Base-by-base conservation (phyloP, 92 coral and sea anemone genomes). In the Zoanthus solanderi region DNA sequence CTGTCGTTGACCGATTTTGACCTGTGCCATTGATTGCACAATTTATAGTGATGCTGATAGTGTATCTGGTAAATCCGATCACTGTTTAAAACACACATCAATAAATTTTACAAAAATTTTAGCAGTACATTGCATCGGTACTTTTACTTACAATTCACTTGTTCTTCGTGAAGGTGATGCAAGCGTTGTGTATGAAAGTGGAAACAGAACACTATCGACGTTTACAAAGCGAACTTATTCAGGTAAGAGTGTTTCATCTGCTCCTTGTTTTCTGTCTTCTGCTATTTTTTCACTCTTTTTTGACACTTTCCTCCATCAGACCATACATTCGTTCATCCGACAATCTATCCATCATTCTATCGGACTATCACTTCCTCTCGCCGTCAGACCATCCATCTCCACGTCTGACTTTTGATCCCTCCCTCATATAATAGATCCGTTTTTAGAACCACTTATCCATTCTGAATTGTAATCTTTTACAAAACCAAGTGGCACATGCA, bases 151-250 rank as follows among this genome's bases (percentile, higher is more conserved):
- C 14, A 45, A 16, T 14, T 18, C 54, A 7, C 14, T 44, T 10
- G n/a, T 79, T 69, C 30, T 16, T 81, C 23, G 71, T 75, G 4
- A 72, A 97, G 99, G 97, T 95, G 42, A 81, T 92, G 5, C 99
- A 97, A 88, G 99, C 98, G 9, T 78, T 95, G 81, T 97, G 99
- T 73, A 94, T 97, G 87, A 97, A 97, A 87, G 92, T 88, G 7
- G 99, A 97, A 89, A 92, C 98, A 44, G 99, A 97, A 78, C 99
- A 93, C 69, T 96, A 96, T 91, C 88, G 99, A 83, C 91, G 99
- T 37, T 88, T 93, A 48, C 99, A 91, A 92, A 92, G 99, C 83
- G 93, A 95, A 79, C 89, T 96, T 18, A 15, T 90, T 50, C 82
- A 92, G 89, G 98, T 96, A 72, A 78, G 83, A 45, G 18, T 53